Evolutionary conservation across 2,888 invertebrate genomes (phyloP), one percentile per base, ranked within the genome.

Genomic region (Carcina quercana): DNA sequence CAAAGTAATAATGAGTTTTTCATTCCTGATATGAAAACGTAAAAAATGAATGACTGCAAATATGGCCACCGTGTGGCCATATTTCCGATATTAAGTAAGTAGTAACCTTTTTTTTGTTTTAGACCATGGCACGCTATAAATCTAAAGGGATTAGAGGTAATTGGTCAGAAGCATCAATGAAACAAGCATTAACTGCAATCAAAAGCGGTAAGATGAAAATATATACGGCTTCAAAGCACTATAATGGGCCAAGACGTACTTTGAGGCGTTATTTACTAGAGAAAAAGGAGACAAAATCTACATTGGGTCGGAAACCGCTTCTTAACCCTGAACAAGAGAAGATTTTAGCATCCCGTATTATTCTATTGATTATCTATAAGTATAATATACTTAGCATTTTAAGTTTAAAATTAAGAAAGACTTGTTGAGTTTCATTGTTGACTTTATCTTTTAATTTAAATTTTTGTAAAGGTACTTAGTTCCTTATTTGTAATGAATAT

Each of bases 151-250:
- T 38, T 38, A 7, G 35, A 25, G 35, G 35, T 35, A 38, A 35
- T 34, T 38, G 37, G 38, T 32, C 39, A 35, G 39, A 39, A 39
- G 37, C 37, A 37, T 37, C 32, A 32, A 37, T 37, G 30, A 37
- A 37, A 33, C 30, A 21, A 37, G 32, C 33, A n/a, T 27, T 32
- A 30, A 28, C 34, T 34, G 38, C 38, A 38, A 10, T 34, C 28
- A 34, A 34, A 30, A 30, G 35, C 35, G 35, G 35, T 30, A 35
- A 30, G 19, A 34, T 34, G 34, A 34, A 34, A 28, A 11, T 34
- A 15, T 29, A 30, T 25, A n/a, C n/a, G n/a, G n/a, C n/a, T n/a
- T n/a, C n/a, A n/a, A n/a, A 35, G 24, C 35, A 35, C n/a, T 35
- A 28, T 35, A 32, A 35, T 14, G 28, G 31, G 27, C 35, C 31